These are phyloP conservation scores for Drosophila obscura DNA, from an alignment of 1,140 invertebrate species.

Conservation along the genomic window DNA sequence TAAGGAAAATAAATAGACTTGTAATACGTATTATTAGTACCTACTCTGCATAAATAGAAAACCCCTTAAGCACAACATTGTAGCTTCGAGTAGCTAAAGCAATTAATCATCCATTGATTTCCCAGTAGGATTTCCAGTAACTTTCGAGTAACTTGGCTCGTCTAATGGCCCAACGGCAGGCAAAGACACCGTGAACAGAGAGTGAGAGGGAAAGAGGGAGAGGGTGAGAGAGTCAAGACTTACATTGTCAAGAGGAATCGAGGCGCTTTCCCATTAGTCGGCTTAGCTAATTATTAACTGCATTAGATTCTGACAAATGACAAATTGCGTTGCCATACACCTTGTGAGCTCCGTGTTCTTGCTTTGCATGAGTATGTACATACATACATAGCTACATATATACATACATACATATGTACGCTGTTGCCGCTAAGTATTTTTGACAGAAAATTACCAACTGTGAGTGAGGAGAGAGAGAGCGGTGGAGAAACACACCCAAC, in stretches of 20 bases:
- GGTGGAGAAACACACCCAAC: slow-evolving; percentile 28
- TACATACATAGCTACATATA: not conserved
- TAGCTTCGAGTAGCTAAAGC: slow-evolving; percentile 12
- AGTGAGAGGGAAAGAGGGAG: not conserved
- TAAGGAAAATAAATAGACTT: too few relatives aligned
- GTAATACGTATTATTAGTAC: too few relatives aligned
- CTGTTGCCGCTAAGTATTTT: slow-evolving; percentile 60
- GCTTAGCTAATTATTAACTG: slow-evolving; percentile 76
- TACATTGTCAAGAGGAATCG: slow-evolving; percentile 40
- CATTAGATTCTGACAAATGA: slow-evolving; percentile 76
- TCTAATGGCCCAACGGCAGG: slow-evolving; percentile 27
- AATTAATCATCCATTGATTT: slow-evolving; percentile 61
- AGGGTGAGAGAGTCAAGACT: slow-evolving; percentile 8
- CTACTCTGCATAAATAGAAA: slow-evolving; percentile 29
- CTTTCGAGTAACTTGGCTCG: slow-evolving; percentile 20
- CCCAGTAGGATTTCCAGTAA: slow-evolving; percentile 24
- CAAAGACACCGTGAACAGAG: not conserved
- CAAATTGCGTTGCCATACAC: slow-evolving; percentile 63
- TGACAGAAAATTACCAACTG: slow-evolving; percentile 70
- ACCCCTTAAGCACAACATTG: slow-evolving; percentile 34
- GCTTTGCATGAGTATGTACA: not conserved
- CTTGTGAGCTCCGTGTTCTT: slow-evolving; percentile 13
- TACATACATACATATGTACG: slow-evolving; percentile 1
- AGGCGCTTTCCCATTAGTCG: slow-evolving; percentile 41
- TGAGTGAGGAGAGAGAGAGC: not conserved